Percentiles rank a stretch among this genome's conserved stretches.
These are phyloP conservation scores for Prostheceraeus crozeri DNA, from an alignment of 2,888 invertebrate species.

Conservation along the genomic window DNA sequence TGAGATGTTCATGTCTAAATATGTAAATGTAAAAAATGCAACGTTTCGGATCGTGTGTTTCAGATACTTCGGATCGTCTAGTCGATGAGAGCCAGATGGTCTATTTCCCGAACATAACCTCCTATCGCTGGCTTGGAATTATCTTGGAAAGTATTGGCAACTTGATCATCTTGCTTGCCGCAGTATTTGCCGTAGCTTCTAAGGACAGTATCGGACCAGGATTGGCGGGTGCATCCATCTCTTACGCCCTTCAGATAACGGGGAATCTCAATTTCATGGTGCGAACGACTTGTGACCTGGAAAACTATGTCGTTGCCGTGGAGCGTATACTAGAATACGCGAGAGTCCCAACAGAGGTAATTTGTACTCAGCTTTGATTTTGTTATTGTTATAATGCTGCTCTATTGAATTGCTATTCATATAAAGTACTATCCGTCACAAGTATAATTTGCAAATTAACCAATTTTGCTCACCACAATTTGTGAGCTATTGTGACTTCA, in stretches of 20 bases:
- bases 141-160: conserved; percentile 35
- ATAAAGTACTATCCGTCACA: too few relatives aligned
- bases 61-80: conserved; percentile 70
- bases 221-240: conserved; percentile 32
- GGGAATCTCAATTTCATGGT: conserved; percentile 93
- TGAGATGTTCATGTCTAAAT: too few relatives aligned
- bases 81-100: conserved; percentile 87
- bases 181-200: conserved; percentile 15
- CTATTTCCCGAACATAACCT: conserved; percentile 82
- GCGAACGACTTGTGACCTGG: conserved; percentile 87
- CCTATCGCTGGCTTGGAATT: conserved; percentile 63
- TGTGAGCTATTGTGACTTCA: too few relatives aligned
- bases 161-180: conserved; percentile 33
- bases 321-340: conserved; percentile 93
- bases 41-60: too few relatives aligned
- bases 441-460: too few relatives aligned
- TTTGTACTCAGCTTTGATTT: too few relatives aligned
- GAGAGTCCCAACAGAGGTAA: conserved; percentile 60
- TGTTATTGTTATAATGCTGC: too few relatives aligned
- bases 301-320: conserved; percentile 92
- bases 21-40: too few relatives aligned
- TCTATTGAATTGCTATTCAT: too few relatives aligned
- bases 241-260: conserved; percentile 65
- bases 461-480: too few relatives aligned
- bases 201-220: conserved; percentile 3